Conservation (phyloP, 2,113 vertebrate genomes). For the Lophochroa leadbeateri region DNA sequence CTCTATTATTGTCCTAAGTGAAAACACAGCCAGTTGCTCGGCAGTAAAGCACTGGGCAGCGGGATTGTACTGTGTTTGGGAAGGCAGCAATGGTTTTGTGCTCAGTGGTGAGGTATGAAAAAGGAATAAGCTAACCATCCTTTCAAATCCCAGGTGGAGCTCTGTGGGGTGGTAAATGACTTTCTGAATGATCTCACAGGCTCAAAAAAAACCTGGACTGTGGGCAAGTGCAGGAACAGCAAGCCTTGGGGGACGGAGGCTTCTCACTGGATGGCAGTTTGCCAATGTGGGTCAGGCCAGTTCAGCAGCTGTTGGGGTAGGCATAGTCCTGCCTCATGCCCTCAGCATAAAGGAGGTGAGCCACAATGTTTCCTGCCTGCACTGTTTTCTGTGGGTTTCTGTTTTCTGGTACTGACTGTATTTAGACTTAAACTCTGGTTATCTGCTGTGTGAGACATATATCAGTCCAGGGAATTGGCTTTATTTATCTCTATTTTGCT, state of each 20-base stretch:
- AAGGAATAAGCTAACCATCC: fast-evolving
- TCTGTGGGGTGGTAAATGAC: neutral
- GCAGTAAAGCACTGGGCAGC: fast-evolving
- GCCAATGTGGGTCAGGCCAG: fast-evolving
- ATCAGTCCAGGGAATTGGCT: neutral
- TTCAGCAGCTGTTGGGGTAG: neutral
- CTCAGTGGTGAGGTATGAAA: neutral
- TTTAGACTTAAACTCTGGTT: neutral
- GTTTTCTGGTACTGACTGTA: neutral
- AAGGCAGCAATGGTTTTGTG: neutral
- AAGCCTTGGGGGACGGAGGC: fast-evolving
- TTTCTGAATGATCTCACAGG: neutral
- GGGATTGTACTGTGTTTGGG: too few species aligned
- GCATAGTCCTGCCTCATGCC: neutral
- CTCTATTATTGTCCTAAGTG: neutral
- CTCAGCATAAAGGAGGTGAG: neutral
- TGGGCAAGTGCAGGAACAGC: neutral
- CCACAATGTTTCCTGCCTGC: neutral
- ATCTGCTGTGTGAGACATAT: neutral
- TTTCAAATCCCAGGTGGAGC: neutral
- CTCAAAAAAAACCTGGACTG: neutral
- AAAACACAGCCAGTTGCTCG: fast-evolving
- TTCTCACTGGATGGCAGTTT: neutral
- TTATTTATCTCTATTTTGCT: neutral
- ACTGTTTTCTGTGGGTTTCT: neutral